These are phyloP conservation scores for Margarornis squamiger DNA, from an alignment of 2,797 vertebrate species.

Conservation along the genomic window DNA sequence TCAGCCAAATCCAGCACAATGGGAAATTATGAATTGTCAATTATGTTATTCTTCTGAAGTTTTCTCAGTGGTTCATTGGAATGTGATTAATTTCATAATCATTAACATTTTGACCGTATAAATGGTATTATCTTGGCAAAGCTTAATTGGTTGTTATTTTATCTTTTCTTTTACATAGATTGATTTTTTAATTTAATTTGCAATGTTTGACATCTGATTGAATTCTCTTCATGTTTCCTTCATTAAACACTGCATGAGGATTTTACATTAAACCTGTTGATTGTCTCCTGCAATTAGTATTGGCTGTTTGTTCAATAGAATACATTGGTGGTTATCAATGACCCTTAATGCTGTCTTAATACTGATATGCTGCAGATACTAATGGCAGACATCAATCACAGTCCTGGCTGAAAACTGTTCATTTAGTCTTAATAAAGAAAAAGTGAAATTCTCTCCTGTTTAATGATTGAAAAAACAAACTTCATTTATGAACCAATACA, in stretches of 20 bases:
- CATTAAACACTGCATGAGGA: background rate
- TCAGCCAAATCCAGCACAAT: background rate
- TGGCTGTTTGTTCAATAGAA: conserved; percentile 3
- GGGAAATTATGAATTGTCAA: background rate
- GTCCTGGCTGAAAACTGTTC: background rate
- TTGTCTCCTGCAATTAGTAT: conserved; percentile 9
- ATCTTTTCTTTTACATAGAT: background rate
- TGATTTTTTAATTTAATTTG: background rate
- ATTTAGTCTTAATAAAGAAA: background rate
- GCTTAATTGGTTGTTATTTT: background rate
- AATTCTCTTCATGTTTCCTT: background rate
- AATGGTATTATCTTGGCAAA: background rate
- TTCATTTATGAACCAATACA: background rate
- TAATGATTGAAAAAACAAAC: background rate
- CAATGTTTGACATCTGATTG: background rate
- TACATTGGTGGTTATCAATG: background rate
- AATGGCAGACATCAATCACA: background rate
- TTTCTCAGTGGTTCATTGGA: background rate
- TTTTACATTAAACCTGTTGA: background rate
- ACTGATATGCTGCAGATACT: background rate
- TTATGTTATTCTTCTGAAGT: background rate
- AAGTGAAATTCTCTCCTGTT: background rate
- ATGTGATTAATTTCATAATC: background rate
- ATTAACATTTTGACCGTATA: background rate
- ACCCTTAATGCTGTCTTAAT: conserved; percentile 8